phyloP scores from a whole-genome alignment of 2,888 invertebrate species.

The Selenia dentaria region DNA sequence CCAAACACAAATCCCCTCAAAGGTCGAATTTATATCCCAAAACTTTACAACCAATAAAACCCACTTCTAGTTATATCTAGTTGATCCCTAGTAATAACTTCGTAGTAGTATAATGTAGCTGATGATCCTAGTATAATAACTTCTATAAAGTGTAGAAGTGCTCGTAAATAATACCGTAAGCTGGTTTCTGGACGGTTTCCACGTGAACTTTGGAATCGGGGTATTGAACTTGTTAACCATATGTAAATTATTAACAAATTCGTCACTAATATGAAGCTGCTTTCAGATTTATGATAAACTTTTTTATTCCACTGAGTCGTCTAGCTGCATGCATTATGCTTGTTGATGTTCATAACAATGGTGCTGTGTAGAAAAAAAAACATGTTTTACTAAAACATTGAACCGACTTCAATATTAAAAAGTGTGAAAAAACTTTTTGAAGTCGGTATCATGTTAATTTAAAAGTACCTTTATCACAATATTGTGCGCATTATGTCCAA shows the following conservation, averaged over 20 bases:
- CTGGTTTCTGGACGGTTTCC: constrained; percentile 30
- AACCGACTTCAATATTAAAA: too few species aligned
- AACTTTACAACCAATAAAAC: constrained; percentile 23
- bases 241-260: not conserved
- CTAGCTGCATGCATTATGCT: too few species aligned
- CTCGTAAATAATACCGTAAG: constrained; percentile 26
- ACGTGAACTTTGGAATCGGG: constrained; percentile 30
- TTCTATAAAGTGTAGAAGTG: constrained; percentile 15
- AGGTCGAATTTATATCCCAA: constrained; percentile 27
- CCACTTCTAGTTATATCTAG: constrained; percentile 5
- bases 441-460: too few species aligned
- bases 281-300: too few species aligned
- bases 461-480: too few species aligned
- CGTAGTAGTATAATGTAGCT: constrained; percentile 12
- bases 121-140: constrained; percentile 28
- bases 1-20: constrained; percentile 31
- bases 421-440: too few species aligned
- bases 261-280: not conserved
- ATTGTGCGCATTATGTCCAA: too few species aligned
- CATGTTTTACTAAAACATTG: too few species aligned
- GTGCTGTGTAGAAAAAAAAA: too few species aligned
- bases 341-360: too few species aligned
- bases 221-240: not conserved
- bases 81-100: constrained; percentile 24
- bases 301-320: too few species aligned